Evolutionary conservation across 2,888 invertebrate genomes (phyloP), one percentile per base, ranked within the genome.

Genomic region (Nymphalis polychloros): DNA sequence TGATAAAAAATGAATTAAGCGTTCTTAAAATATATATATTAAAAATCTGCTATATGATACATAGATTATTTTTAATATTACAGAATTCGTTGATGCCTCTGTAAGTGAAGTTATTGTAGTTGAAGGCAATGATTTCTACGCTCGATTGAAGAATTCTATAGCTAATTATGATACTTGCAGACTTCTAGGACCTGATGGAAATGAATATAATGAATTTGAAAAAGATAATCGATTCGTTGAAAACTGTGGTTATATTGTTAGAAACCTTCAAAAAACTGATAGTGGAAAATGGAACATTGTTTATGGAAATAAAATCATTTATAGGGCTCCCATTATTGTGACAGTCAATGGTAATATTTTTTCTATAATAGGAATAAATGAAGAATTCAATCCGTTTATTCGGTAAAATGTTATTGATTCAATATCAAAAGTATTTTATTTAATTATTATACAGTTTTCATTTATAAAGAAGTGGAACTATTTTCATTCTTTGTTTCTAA

Each of bases 201-300:
- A 71, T 47, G 74, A 72, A 50, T 73, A 73, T 8, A 52, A 64
- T 6, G 60, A 72, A 41, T 76, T 76, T 49, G 71, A 78, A 20
- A 63, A 35, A 10, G 86, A 87, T 66, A 49, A 71, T 2, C 68
- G 75, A 55, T 77, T 81, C 59, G 48, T 62, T 16, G 67, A 78
- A 8, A 72, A 72, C 0, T 91, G 91, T 71, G 86, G 86, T 17
- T 90, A 77, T 64, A 77, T 85, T 49, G 77, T 87, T 0, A 78
- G 65, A 35, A 74, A 78, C 53, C 77, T 86, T 2, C 73, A 69
- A 13, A 57, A 52, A 16, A 63, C 41, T 8, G 79, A 85, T 27
- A 73, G 65, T 66, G 90, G 91, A 62, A 66, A 62, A 19, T 91
- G 90, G 89, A 72, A 77, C 49, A 89, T 91, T 60, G 72, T 75